phyloP scores from a whole-genome alignment of 2,113 vertebrate species.

The Pyxicephalus adspersus region DNA sequence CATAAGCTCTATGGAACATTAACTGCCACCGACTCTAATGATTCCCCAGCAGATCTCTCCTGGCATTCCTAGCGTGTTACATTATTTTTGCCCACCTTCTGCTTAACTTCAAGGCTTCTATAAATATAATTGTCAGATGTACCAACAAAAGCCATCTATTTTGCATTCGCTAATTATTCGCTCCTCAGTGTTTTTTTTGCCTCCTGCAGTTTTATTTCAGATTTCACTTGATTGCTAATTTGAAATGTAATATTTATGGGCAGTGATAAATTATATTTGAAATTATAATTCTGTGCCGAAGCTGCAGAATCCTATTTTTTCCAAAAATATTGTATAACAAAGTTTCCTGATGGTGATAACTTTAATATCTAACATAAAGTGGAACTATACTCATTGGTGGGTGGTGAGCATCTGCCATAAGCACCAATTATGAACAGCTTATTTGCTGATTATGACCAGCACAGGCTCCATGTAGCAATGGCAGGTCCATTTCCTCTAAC shows the following conservation, averaged over 20 bases:
- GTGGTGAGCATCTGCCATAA: too few species aligned
- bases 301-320: too few species aligned
- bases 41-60: conserved; percentile 25
- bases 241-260: conserved; percentile 26
- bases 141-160: conserved; percentile 45
- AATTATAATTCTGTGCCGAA: neutral
- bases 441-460: too few species aligned
- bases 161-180: conserved; percentile 37
- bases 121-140: conserved; percentile 45
- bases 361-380: too few species aligned
- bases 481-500: too few species aligned
- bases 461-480: too few species aligned
- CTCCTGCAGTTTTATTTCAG: conserved; percentile 18
- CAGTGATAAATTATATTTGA: conserved; percentile 33
- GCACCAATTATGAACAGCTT: too few species aligned
- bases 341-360: too few species aligned
- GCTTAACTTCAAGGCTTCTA: conserved; percentile 29
- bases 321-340: too few species aligned
- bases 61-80: conserved; percentile 8
- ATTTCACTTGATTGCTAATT: conserved; percentile 39
- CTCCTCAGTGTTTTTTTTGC: conserved; percentile 26
- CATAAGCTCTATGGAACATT: conserved; percentile 16
- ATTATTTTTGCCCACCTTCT: conserved; percentile 5
- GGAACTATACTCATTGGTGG: too few species aligned
- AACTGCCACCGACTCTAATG: conserved; percentile 24